A percentile compares a stretch with the other conserved stretches of the same genome.
Evolutionary conservation across 2,113 vertebrate species (phyloP).

Genomic region (Megaptera novaeangliae): DNA sequence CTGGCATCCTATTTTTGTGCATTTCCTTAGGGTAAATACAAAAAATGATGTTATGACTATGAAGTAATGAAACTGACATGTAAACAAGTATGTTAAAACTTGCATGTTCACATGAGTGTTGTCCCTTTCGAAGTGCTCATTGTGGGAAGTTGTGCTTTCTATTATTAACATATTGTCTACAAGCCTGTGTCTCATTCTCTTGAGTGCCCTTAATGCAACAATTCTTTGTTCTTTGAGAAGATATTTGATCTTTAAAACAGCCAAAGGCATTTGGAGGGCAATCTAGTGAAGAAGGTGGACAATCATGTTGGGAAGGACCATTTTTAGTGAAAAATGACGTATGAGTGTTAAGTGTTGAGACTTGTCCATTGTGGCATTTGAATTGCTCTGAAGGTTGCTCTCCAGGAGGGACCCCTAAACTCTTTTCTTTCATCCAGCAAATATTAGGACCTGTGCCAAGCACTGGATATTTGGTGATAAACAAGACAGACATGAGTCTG

Average conservation of each 20-base stretch:
- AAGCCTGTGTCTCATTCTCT: not conserved
- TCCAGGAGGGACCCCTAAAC: not conserved
- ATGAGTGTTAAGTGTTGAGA: not conserved
- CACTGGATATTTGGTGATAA: not conserved
- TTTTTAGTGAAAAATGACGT: constrained; percentile 15
- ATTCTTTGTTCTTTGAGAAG: constrained; percentile 25
- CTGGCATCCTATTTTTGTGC: not conserved
- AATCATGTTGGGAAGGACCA: not conserved
- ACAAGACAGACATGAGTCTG: not conserved
- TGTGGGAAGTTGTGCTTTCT: not conserved
- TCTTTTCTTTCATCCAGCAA: not conserved
- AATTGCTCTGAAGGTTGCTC: not conserved
- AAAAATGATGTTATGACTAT: not conserved
- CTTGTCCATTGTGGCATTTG: not conserved
- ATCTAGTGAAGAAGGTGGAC: not conserved
- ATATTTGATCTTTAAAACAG: constrained; percentile 16
- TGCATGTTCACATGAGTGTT: not conserved
- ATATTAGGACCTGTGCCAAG: not conserved
- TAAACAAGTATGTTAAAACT: not conserved
- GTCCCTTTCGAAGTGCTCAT: not conserved
- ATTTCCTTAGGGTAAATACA: not conserved
- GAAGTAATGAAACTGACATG: not conserved
- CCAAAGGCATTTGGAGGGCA: not conserved
- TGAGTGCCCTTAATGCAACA: not conserved
- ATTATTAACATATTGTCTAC: not conserved